Evolutionary conservation across 2,797 vertebrate genomes (phyloP).

Genomic region (Premnoplex brunnescens): DNA sequence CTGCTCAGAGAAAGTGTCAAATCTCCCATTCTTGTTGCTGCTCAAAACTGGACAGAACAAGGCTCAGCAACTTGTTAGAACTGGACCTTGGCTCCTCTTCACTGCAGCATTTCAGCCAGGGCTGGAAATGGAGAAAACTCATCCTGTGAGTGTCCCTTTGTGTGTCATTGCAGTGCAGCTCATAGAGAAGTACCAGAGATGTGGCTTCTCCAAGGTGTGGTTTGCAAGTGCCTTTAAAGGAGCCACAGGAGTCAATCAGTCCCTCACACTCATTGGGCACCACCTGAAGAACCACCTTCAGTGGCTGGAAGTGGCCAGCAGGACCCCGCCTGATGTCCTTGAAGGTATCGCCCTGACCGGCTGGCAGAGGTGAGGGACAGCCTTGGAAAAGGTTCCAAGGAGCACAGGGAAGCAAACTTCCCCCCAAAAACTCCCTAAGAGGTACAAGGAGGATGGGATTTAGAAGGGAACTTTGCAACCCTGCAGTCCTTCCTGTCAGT

Average conservation of each 20-base stretch:
- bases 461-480: neutral
- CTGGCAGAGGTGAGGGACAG: conserved; percentile 90
- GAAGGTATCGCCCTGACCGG: conserved; percentile 91
- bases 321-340: conserved; percentile 64
- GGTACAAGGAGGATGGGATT: neutral
- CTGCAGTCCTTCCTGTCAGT: neutral
- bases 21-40: neutral
- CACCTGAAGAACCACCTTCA: conserved; percentile 90
- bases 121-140: neutral
- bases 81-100: neutral
- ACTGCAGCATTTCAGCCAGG: neutral
- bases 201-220: conserved; percentile 88
- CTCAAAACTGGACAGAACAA: neutral
- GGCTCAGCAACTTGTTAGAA: neutral
- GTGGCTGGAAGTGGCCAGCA: conserved; percentile 87
- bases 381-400: neutral
- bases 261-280: conserved; percentile 83
- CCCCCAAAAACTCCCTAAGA: neutral
- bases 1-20: neutral
- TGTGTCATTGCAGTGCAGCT: conserved; percentile 79
- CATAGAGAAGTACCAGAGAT: conserved; percentile 84
- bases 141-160: neutral
- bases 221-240: conserved; percentile 96
- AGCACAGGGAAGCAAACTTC: neutral
- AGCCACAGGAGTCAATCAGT: conserved; percentile 85